Conservation (phyloP, 2,888 invertebrate genomes). For the Andrena fulva region DNA sequence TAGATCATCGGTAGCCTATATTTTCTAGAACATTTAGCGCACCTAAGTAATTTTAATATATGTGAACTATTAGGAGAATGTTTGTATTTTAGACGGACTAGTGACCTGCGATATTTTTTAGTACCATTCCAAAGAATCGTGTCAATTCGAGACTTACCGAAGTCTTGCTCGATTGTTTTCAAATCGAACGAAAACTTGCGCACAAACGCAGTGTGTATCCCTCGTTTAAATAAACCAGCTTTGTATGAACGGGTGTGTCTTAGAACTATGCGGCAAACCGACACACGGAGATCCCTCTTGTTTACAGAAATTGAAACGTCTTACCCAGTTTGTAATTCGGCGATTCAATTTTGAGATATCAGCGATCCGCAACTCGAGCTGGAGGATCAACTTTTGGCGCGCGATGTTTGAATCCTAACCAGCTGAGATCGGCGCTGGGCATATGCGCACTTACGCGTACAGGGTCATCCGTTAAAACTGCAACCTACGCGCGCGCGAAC, state of each 20-base stretch:
- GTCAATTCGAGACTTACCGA: conserved; percentile 17
- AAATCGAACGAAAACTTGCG: conserved; percentile 11
- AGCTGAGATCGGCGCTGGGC: too few species aligned
- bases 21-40: conserved; percentile 13
- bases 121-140: conserved; percentile 16
- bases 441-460: too few species aligned
- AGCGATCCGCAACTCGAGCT: too few species aligned
- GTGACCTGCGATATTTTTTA: background rate
- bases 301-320: background rate
- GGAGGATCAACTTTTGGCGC: too few species aligned
- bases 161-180: conserved; percentile 20
- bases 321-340: too few species aligned
- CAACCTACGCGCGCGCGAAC: too few species aligned
- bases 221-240: conserved; percentile 36
- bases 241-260: conserved; percentile 7
- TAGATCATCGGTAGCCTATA: conserved; percentile 75
- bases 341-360: too few species aligned
- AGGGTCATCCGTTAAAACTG: too few species aligned
- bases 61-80: background rate
- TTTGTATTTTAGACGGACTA: conserved; percentile 27
- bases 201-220: conserved; percentile 20
- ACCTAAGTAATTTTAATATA: conserved; percentile 25
- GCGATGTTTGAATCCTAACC: too few species aligned
- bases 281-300: background rate
- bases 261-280: background rate